A percentile compares a stretch with the other conserved stretches of the same genome.
Conservation (phyloP, 1,140 invertebrate species). For the Drosophila nebulosa region DNA sequence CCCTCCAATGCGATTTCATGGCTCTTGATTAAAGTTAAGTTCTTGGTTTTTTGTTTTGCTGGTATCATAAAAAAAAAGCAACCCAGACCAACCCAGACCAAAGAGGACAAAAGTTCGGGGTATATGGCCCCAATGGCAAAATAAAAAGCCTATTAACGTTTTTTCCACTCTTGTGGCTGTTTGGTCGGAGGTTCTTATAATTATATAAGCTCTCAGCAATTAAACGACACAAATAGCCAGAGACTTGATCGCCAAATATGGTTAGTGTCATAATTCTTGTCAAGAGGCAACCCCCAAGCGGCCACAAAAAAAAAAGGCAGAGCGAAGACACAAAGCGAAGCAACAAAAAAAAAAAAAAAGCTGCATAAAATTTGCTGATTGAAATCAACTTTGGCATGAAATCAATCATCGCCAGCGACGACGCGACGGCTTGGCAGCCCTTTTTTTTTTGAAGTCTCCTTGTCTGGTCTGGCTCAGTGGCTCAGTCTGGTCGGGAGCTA, state of each 20-base stretch:
- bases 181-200: constrained; percentile 6
- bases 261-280: constrained; percentile 79
- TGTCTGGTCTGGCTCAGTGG: constrained; percentile 15
- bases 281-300: constrained; percentile 72
- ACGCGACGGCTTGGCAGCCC: constrained; percentile 23
- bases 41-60: constrained; percentile 30
- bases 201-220: constrained; percentile 77
- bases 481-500: neutral
- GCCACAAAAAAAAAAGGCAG: constrained; percentile 7
- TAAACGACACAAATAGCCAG: constrained; percentile 52
- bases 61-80: constrained; percentile 18
- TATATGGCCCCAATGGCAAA: neutral
- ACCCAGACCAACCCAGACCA: neutral
- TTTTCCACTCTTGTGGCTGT: neutral
- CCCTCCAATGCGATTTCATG: constrained; percentile 70
- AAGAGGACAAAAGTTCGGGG: neutral
- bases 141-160: constrained; percentile 42
- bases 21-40: constrained; percentile 61
- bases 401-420: constrained; percentile 76
- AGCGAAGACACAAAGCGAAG: constrained; percentile 7
- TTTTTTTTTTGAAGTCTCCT: constrained; percentile 14
- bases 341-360: constrained; percentile 45
- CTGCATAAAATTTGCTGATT: constrained; percentile 80
- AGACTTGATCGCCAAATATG: constrained; percentile 57
- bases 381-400: constrained; percentile 81